Base-by-base conservation (phyloP, 2,797 vertebrate species). In the Gobio occitaniae region DNA sequence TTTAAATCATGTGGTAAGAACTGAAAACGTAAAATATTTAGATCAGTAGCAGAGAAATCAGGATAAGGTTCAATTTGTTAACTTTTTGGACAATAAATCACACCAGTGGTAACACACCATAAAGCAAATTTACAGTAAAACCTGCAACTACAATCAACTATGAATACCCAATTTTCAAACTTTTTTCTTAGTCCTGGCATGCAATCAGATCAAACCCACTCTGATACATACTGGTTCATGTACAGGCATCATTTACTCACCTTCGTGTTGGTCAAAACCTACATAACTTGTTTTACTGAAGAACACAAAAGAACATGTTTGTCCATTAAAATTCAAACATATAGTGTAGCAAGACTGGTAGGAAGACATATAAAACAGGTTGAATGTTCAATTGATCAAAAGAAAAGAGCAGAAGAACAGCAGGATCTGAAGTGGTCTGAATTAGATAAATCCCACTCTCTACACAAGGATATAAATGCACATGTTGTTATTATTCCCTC, bases 401-500 rank as follows among this genome's bases (percentile, higher is more conserved):
- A 36, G 38, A 61, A 75, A 48, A 47, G 25, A 54, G n/a, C 29
- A 77, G 17, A 78, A 47, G 48, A 72, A 17, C 56, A 61, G 36
- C 44, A 61, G 47, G 61, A 80, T 77, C 54, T 48, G 41, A 72
- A 38, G 29, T 72, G 65, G 50, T 77, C 78, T 83, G 72, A 65
- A 76, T 86, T 80, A 85, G 71, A 80, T 36, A 61, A 65, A 86
- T 81, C 78, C 29, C 44, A 61, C 65, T 78, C 61, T 79, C 56
- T 29, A 59, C 75, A 74, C 77, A n/a, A 85, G 54, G 54, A 84
- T 88, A 78, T 48, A 85, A 85, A 86, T 87, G 79, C 75, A 54
- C 61, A 80, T 72, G 68, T 41, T 79, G 86, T 82, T 88, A 52
- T 86, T 89, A 59, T 87, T 83, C 82, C 82, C 71, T 65, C 78